Evolutionary conservation across 2,888 invertebrate species (phyloP), one percentile per base, ranked within the genome.

Genomic region (Punctoribates punctum): DNA sequence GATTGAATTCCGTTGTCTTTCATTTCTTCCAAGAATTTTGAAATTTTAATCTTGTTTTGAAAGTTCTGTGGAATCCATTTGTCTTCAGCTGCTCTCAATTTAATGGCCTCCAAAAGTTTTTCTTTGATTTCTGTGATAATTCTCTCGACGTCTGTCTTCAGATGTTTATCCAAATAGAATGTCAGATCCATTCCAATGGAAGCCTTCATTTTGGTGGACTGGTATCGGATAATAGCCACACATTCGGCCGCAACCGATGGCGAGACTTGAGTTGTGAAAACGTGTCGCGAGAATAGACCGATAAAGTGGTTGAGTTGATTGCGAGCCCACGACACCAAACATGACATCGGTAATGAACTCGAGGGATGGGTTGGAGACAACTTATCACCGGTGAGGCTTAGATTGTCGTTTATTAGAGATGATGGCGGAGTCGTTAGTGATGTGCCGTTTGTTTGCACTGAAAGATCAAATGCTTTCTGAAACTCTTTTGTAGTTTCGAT

Each of bases 261-360:
- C 11, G 91, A 89, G 75, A 93, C 91, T 84, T 96, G 94, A 8
- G 94, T 93, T 80, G 92, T 91, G 82, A 96, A 93, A 73, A 96
- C 90, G 84, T 96, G 85, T 15, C 84, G 81, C 15, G 82, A 82
- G 80, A 86, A 85, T n/a, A 83, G 83, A 42, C 82, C 82, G n/a
- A 84, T 83, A 81, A 85, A 85, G 46, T 81, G 82, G 20, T 73
- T 73, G 73, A 86, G 77, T 78, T 86, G 85, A 34, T 82, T 80
- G 74, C 92, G 92, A 79, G 92, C 91, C 97, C 97, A 97, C 6
- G 67, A 46, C 25, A 75, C 73, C 11, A 77, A 27, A 67, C 73
- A 78, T 42, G 77, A 65, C 42, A 78, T 23, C 57, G 77, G 57
- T 4, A 70, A 17, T 1, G 73, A 46, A 54, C 15, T 48, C 9